Conservation (phyloP, 2,888 invertebrate species). For the Melinopterus prodromus region DNA sequence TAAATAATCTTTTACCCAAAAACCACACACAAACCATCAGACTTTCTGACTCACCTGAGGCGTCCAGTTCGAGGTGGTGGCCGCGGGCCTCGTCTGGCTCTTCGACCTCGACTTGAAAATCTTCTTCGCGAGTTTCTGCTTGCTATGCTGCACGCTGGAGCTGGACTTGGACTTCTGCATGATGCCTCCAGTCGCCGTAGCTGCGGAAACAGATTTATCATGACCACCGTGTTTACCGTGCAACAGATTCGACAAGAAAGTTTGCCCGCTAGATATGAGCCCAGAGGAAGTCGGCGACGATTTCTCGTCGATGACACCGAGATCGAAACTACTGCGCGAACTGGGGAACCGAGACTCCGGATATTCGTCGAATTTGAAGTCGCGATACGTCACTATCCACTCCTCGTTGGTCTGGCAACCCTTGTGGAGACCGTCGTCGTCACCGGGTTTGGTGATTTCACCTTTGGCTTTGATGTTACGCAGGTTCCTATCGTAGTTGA, state of each 20-base stretch:
- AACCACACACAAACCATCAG: too few species aligned
- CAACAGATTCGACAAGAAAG: constrained; percentile 70
- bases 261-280: constrained; percentile 64
- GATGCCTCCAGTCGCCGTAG: constrained; percentile 65
- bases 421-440: constrained; percentile 79
- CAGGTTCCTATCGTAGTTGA: constrained; percentile 86
- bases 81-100: constrained; percentile 73
- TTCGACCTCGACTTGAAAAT: constrained; percentile 87
- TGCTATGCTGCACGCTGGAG: constrained; percentile 80
- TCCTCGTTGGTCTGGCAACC: constrained; percentile 81
- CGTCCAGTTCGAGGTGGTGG: constrained; percentile 76
- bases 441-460: constrained; percentile 77
- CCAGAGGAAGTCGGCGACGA: constrained; percentile 61
- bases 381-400: constrained; percentile 71
- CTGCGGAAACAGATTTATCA: constrained; percentile 48
- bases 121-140: constrained; percentile 80
- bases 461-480: constrained; percentile 84
- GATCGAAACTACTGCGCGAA: constrained; percentile 64
- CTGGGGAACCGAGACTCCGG: constrained; percentile 62
- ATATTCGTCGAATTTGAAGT: constrained; percentile 60
- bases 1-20: too few species aligned
- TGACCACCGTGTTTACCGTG: constrained; percentile 62
- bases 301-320: constrained; percentile 59
- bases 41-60: constrained; percentile 74
- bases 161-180: constrained; percentile 94